These are phyloP conservation scores for Athrips mouffetella DNA, from an alignment of 2,888 invertebrate genomes.

Conservation along the genomic window DNA sequence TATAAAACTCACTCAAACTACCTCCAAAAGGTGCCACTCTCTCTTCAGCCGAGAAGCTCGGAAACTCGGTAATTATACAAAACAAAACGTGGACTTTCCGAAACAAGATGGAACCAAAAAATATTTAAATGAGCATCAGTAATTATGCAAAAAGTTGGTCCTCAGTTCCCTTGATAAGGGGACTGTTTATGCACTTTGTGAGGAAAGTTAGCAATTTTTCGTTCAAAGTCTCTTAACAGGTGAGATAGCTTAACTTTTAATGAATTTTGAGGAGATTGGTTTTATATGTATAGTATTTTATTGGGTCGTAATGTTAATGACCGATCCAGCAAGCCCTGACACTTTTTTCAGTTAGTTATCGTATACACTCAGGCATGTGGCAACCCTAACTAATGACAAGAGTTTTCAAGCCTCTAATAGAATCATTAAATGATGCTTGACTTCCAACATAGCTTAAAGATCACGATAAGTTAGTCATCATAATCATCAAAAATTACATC, in stretches of 20 bases:
- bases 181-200: conserved; percentile 31
- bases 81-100: conserved; percentile 7
- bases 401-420: too few relatives aligned
- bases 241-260: neutral
- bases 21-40: neutral
- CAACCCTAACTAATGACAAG: too few relatives aligned
- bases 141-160: conserved; percentile 47
- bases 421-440: too few relatives aligned
- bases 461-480: too few relatives aligned
- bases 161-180: conserved; percentile 31
- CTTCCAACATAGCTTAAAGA: too few relatives aligned
- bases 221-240: conserved; percentile 4
- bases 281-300: too few relatives aligned
- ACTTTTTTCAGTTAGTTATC: too few relatives aligned
- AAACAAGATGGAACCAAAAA: conserved; percentile 31
- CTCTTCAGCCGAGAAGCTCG: neutral
- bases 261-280: neutral
- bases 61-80: neutral
- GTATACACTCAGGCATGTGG: too few relatives aligned
- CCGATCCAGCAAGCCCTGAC: too few relatives aligned
- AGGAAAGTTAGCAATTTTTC: conserved; percentile 8
- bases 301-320: too few relatives aligned
- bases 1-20: neutral
- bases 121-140: conserved; percentile 47
- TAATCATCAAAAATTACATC: too few relatives aligned